These are phyloP conservation scores for Pantherophis vulpinus DNA, from an alignment of 2,797 vertebrate genomes.

Conservation along the genomic window DNA sequence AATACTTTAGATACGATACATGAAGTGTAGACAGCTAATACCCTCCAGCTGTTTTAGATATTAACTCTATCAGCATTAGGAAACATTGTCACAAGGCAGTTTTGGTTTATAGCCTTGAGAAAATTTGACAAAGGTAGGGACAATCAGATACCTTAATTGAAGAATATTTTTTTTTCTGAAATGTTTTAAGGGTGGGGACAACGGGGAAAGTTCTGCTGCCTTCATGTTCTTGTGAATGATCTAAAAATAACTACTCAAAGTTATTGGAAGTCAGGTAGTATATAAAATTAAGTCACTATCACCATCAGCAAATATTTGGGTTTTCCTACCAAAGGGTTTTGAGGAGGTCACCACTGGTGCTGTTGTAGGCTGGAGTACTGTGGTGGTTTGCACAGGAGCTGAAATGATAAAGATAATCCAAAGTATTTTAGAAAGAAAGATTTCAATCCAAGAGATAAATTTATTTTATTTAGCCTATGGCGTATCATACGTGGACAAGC, in stretches of 20 bases:
- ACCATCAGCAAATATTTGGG: not conserved
- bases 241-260: not conserved
- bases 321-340: constrained; percentile 53
- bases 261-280: not conserved
- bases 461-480: not conserved
- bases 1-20: not conserved
- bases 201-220: not conserved
- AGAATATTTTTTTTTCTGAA: not conserved
- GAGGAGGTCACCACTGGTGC: not conserved
- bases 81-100: not conserved
- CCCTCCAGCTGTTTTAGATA: not conserved
- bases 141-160: not conserved
- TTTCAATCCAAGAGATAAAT: not conserved
- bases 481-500: not conserved
- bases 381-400: constrained; percentile 41
- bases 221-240: not conserved
- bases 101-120: not conserved
- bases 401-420: constrained; percentile 12
- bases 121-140: not conserved
- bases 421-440: not conserved
- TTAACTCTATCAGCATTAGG: not conserved
- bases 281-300: not conserved
- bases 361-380: not conserved
- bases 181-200: not conserved
- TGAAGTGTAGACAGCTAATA: not conserved